Evolutionary conservation across 2,888 invertebrate species (phyloP).

Genomic region (Hyposoter didymator): DNA sequence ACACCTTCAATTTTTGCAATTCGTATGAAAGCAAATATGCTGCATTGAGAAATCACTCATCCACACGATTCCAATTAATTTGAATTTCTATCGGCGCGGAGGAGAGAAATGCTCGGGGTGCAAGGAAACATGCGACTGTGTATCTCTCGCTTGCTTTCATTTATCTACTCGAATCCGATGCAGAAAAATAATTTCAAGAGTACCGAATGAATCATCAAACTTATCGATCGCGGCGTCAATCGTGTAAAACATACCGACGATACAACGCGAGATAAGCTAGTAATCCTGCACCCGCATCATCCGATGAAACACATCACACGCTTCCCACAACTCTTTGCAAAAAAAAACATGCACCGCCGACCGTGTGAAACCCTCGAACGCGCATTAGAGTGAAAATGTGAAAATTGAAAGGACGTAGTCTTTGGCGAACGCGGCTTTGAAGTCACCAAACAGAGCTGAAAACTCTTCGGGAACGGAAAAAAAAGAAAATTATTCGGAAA

Average conservation of each 20-base stretch:
- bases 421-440: not conserved
- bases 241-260: not conserved
- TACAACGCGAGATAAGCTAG: not conserved
- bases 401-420: not conserved
- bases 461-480: not conserved
- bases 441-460: not conserved
- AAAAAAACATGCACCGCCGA: not conserved
- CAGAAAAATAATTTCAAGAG: not conserved
- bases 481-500: not conserved
- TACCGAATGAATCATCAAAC: not conserved
- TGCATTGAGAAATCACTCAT: not conserved
- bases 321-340: not conserved
- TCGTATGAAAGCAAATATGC: not conserved
- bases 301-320: not conserved
- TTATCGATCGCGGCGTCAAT: slow-evolving; percentile 1
- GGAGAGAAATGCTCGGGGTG: not conserved
- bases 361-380: no score
- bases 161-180: not conserved
- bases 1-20: not conserved
- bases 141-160: not conserved
- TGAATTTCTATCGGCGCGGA: not conserved
- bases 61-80: not conserved
- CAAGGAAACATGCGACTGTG: not conserved
- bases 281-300: not conserved
- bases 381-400: not conserved